Percentiles rank a stretch among this genome's conserved stretches.
These are phyloP conservation scores for Arctia plantaginis DNA, from an alignment of 2,888 invertebrate species.

Conservation along the genomic window DNA sequence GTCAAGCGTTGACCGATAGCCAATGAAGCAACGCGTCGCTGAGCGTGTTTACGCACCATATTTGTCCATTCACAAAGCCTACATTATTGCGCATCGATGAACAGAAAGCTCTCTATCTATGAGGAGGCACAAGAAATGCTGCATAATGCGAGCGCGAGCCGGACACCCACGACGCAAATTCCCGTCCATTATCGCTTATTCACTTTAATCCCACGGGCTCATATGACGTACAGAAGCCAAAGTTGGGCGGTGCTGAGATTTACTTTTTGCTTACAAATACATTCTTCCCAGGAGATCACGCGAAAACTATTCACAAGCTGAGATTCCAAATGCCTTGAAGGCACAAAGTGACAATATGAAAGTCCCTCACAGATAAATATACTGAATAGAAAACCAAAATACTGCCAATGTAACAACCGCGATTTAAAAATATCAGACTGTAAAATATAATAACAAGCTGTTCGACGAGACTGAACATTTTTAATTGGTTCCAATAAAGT, in stretches of 20 bases:
- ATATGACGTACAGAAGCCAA: conserved; percentile 78
- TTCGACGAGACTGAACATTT: conserved; percentile 19
- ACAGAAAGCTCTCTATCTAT: conserved; percentile 62
- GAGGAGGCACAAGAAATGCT: conserved; percentile 72
- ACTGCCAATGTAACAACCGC: conserved; percentile 6
- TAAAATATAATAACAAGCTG: background rate
- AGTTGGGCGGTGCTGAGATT: conserved; percentile 75
- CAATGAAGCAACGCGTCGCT: conserved; percentile 61
- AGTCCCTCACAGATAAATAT: conserved; percentile 17
- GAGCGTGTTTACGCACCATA: conserved; percentile 67
- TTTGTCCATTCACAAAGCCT: conserved; percentile 76
- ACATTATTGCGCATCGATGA: conserved; percentile 73
- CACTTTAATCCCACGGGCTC: conserved; percentile 79
- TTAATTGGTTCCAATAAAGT: conserved; percentile 33
- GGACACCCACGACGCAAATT: conserved; percentile 84
- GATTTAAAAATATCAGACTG: conserved; percentile 8
- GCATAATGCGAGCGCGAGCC: conserved; percentile 71
- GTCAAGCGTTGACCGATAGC: conserved; percentile 55
- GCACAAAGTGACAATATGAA: conserved; percentile 31
- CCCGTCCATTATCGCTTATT: conserved; percentile 68
- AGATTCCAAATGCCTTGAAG: conserved; percentile 40
- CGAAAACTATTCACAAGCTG: conserved; percentile 56
- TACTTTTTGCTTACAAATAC: conserved; percentile 67
- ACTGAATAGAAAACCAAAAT: conserved; percentile 11
- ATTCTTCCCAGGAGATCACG: conserved; percentile 72